Base-by-base conservation (phyloP, 1,140 invertebrate genomes). In the Drosophila rhopaloa region DNA sequence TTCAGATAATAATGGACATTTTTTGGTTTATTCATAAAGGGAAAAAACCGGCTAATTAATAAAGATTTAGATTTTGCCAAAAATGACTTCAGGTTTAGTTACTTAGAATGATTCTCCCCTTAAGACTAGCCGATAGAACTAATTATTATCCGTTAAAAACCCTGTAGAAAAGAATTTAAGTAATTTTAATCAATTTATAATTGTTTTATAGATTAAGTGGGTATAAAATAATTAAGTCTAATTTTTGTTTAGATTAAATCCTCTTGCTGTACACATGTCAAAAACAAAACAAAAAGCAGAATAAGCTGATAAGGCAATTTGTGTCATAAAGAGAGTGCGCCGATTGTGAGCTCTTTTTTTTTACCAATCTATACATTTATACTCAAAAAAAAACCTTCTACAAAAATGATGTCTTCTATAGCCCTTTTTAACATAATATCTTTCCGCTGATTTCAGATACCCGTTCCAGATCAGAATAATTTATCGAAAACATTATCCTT, bases 391-490 rank as follows among this genome's bases (percentile, higher is more conserved):
- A 24, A 24, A 24, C 4, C 24, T 24, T 24, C 24, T 24, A 24
- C n/a, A 24, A 24, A 24, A 24, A 24, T 19, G 1, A 24, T 24
- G 3, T 4, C 24, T 24, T 24, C 24, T 4, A 24, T 24, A 24
- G 24, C 24, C 24, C 24, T 4, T 4, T 24, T 24, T 24, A 24
- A 24, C 4, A 24, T 47, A 5, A 1, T 8, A 8, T n/a, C n/a
- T 37, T 38, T 27, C 29, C 29, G 13, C 4, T 40, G 1, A 47
- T 57, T 59, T 37, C 58, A 97, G 96, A 94, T 97, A 77, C 81
- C 94, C 1, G 95, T 97, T 66, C 97, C 97, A 2, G 94, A 94
- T 51, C 94, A 95, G 37, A 98, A 98, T 91, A 93, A 29, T 75
- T 3, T 73, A 95, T 96, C 91, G 91, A 92, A 60, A 94, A 94